Evolutionary conservation across 1,140 invertebrate species (phyloP).

Genomic region (Choristoneura fumiferana): DNA sequence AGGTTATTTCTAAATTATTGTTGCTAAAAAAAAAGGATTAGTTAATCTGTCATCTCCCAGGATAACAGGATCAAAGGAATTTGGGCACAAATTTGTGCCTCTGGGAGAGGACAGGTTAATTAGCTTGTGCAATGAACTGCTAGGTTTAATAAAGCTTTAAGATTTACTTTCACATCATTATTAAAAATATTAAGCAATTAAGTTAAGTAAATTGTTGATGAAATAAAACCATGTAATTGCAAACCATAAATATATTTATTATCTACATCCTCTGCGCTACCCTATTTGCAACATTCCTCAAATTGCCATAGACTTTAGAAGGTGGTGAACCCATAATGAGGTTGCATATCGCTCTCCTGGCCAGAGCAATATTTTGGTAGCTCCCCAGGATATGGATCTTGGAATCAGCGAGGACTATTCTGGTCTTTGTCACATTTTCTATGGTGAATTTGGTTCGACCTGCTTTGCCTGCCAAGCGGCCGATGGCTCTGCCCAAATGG

Average conservation of each 20-base stretch:
- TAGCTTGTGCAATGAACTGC: too few relatives aligned
- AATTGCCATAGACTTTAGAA: constrained; percentile 96
- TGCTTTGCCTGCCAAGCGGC: constrained; percentile 97
- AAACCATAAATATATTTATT: constrained; percentile 48
- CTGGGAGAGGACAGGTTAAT: too few relatives aligned
- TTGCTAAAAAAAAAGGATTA: too few relatives aligned
- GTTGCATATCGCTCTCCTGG: constrained; percentile 97
- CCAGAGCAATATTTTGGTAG: constrained; percentile 97
- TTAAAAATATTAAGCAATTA: too few relatives aligned
- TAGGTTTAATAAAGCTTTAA: too few relatives aligned
- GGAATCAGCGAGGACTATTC: constrained; percentile 97
- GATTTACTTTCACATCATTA: too few relatives aligned
- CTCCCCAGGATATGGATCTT: constrained; percentile 99
- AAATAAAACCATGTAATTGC: too few relatives aligned
- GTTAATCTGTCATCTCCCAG: too few relatives aligned
- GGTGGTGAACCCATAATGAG: constrained; percentile 97
- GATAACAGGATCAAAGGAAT: too few relatives aligned
- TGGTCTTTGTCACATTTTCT: constrained; percentile 99
- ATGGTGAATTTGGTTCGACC: constrained; percentile 99
- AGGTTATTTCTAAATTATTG: too few relatives aligned
- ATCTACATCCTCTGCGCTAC: constrained; percentile 89
- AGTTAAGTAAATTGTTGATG: not conserved
- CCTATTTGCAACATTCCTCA: constrained; percentile 90
- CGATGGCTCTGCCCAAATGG: constrained; percentile 96
- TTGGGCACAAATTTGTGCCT: too few relatives aligned